A percentile compares a stretch with the other conserved stretches of the same genome.
phyloP scores from a whole-genome alignment of 2,888 invertebrate species.

The Macrophya annulata region DNA sequence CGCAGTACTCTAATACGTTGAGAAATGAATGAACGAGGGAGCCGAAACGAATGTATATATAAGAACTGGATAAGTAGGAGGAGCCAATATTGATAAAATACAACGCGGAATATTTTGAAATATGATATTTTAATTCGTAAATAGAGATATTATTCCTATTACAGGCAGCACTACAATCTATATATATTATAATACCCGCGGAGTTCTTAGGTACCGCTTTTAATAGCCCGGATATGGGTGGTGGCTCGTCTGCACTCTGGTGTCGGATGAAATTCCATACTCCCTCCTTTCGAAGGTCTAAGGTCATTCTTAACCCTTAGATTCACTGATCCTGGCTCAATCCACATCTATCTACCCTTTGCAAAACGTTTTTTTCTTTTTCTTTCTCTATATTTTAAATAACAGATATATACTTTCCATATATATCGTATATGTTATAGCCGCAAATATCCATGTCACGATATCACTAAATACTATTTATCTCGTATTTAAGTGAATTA shows the following conservation, averaged over 20 bases:
- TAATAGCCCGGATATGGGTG: slow-evolving; percentile 75
- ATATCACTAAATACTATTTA: not conserved
- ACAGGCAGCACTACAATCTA: slow-evolving; percentile 51
- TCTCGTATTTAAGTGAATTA: too few relatives aligned
- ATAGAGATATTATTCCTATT: slow-evolving; percentile 74
- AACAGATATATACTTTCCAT: too few relatives aligned
- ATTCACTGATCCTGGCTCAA: slow-evolving; percentile 31
- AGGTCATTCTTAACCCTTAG: slow-evolving; percentile 69
- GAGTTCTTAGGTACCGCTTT: slow-evolving; percentile 72
- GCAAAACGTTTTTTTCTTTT: not conserved
- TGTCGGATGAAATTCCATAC: slow-evolving; percentile 72
- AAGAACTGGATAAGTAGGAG: slow-evolving; percentile 37
- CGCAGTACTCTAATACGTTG: not conserved
- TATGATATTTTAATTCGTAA: slow-evolving; percentile 75
- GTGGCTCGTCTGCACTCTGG: slow-evolving; percentile 65
- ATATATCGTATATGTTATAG: not conserved
- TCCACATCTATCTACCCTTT: not conserved
- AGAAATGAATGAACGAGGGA: slow-evolving; percentile 3
- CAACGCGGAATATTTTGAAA: slow-evolving; percentile 74
- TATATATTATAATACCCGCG: slow-evolving; percentile 61
- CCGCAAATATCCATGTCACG: not conserved
- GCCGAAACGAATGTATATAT: not conserved
- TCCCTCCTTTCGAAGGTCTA: slow-evolving; percentile 64
- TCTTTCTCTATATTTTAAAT: not conserved
- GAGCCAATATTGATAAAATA: slow-evolving; percentile 75